These are phyloP conservation scores for Morpho deidamia DNA, from an alignment of 2,888 invertebrate species.

Conservation along the genomic window DNA sequence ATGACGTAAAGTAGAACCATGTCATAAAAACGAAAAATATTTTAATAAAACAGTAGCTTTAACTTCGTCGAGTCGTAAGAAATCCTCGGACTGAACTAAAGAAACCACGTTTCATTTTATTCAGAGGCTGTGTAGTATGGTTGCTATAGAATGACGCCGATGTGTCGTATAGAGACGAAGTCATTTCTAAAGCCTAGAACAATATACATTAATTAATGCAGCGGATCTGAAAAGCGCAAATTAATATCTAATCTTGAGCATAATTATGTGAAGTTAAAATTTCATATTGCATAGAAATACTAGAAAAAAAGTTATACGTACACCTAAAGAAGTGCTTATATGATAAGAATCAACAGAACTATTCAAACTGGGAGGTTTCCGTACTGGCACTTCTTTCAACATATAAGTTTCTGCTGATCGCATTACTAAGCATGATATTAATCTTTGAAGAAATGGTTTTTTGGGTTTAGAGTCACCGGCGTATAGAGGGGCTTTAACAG, in stretches of 20 bases:
- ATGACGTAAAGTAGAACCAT: no score
- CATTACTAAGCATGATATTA: constrained; percentile 61
- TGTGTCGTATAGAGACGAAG: constrained; percentile 62
- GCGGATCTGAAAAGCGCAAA: neutral
- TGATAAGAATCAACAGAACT: constrained; percentile 60
- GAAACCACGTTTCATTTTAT: constrained; percentile 54
- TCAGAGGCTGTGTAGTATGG: constrained; percentile 47
- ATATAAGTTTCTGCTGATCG: constrained; percentile 38
- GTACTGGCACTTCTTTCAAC: constrained; percentile 25
- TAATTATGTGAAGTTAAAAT: neutral
- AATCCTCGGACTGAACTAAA: constrained; percentile 56
- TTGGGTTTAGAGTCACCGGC: constrained; percentile 36
- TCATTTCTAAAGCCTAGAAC: constrained; percentile 53
- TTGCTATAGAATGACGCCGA: constrained; percentile 62
- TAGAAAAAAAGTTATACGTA: constrained; percentile 31
- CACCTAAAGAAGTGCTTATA: constrained; percentile 56
- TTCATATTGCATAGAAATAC: neutral
- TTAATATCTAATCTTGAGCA: neutral
- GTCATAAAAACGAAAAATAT: constrained; percentile 1
- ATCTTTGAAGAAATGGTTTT: constrained; percentile 51
- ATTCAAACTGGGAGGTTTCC: constrained; percentile 29
- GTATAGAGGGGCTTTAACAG: constrained; percentile 11
- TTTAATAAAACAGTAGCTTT: constrained; percentile 13
- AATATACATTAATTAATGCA: constrained; percentile 3
- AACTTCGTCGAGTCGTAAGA: constrained; percentile 44